Evolutionary conservation across 37 sponge, comb jelly and placozoan species (phyloP).

Genomic region (Spongilla lacustris): DNA sequence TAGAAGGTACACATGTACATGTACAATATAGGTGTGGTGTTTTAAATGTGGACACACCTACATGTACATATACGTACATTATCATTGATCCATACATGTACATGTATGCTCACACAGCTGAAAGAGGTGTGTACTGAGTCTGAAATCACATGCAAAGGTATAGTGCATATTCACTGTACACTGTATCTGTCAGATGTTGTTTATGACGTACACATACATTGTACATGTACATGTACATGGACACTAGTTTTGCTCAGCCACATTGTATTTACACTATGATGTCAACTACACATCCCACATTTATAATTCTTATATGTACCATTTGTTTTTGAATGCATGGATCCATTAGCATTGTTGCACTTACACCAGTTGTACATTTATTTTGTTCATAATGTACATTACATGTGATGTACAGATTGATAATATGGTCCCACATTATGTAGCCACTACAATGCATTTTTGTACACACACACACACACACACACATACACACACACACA

Average conservation of each 20-base stretch:
- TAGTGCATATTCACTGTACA: conserved; percentile 38
- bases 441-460: too few species aligned
- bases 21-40: background rate
- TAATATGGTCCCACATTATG: too few species aligned
- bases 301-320: too few species aligned
- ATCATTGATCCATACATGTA: background rate
- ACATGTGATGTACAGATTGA: too few species aligned
- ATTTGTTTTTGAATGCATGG: too few species aligned
- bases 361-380: too few species aligned
- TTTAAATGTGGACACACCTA: conserved; percentile 21
- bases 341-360: too few species aligned
- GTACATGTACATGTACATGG: background rate
- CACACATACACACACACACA: background rate
- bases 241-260: too few species aligned
- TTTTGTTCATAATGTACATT: too few species aligned
- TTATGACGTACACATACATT: background rate
- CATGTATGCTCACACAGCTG: background rate
- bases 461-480: background rate
- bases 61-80: conserved; percentile 16
- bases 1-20: background rate
- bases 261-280: too few species aligned
- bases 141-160: background rate
- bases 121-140: background rate
- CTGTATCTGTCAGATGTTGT: conserved; percentile 86
- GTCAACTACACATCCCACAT: too few species aligned